Percentiles rank a stretch among this genome's conserved stretches.
Conservation (phyloP, 2,113 vertebrate genomes). For the Hypanus sabinus region DNA sequence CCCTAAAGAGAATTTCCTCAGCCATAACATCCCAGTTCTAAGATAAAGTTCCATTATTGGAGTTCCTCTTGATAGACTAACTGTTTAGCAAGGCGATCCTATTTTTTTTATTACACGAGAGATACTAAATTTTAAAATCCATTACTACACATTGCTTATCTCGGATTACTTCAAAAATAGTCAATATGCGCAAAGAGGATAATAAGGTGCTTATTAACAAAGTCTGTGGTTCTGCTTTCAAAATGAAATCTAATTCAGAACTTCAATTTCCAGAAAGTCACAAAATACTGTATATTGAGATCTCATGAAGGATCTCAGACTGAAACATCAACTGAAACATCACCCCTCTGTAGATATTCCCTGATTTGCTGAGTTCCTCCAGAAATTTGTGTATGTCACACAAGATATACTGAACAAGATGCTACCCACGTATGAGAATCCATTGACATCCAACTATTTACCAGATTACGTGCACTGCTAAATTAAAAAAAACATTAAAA, state of each 20-base stretch:
- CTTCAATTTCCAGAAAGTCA: background rate
- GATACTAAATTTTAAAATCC: background rate
- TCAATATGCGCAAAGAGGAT: background rate
- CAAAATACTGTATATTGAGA: too few species aligned
- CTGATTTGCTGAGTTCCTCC: too few species aligned
- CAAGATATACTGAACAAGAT: background rate
- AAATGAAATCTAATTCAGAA: background rate
- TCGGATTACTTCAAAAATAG: background rate
- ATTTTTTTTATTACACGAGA: background rate
- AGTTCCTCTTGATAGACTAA: background rate
- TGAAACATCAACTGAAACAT: too few species aligned
- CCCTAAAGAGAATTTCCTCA: background rate
- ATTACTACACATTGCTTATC: background rate
- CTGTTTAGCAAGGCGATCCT: background rate
- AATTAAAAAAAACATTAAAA: too few species aligned
- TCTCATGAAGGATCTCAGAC: too few species aligned
- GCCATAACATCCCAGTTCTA: background rate
- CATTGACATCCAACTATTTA: background rate
- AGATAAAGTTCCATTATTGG: background rate
- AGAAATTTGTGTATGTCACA: too few species aligned
- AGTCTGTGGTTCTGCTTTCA: background rate
- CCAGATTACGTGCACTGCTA: background rate
- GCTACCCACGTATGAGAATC: background rate
- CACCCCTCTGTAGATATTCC: too few species aligned
- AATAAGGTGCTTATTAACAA: background rate